Percentiles rank a stretch among this genome's conserved stretches.
Evolutionary conservation across 1,140 invertebrate species (phyloP).

Genomic region (Polypedilum pembai): DNA sequence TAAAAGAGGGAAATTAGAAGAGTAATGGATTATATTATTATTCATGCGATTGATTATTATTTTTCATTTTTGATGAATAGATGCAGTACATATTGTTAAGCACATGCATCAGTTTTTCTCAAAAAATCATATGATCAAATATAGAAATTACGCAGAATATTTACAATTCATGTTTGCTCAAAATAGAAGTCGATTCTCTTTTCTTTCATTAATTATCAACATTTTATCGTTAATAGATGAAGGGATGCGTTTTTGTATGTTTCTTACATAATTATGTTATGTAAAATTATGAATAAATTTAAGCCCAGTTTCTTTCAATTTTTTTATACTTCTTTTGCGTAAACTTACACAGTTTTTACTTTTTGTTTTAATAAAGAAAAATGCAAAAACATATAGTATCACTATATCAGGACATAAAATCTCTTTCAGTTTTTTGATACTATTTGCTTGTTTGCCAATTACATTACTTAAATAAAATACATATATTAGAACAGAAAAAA

Average conservation of each 20-base stretch:
- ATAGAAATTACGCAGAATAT: slow-evolving; percentile 10
- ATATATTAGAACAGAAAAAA: background rate
- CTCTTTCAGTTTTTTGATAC: too few species aligned
- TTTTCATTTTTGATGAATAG: background rate
- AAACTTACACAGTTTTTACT: background rate
- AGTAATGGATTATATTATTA: background rate
- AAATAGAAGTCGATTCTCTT: background rate
- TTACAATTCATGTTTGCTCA: slow-evolving; percentile 9
- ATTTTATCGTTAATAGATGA: background rate
- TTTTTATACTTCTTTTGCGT: background rate
- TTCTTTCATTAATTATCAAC: background rate
- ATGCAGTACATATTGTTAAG: background rate
- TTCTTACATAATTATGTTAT: background rate
- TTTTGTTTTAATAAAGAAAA: background rate
- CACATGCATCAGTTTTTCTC: background rate
- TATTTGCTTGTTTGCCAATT: too few species aligned
- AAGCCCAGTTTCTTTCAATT: background rate
- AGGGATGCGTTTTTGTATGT: background rate
- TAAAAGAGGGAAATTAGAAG: background rate
- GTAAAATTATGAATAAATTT: background rate
- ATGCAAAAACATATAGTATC: too few species aligned
- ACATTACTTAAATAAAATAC: too few species aligned
- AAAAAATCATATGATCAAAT: background rate
- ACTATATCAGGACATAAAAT: too few species aligned
- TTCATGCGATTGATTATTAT: background rate